Evolutionary conservation across 2,888 invertebrate species (phyloP).

Genomic region (Cyaniris semiargus): DNA sequence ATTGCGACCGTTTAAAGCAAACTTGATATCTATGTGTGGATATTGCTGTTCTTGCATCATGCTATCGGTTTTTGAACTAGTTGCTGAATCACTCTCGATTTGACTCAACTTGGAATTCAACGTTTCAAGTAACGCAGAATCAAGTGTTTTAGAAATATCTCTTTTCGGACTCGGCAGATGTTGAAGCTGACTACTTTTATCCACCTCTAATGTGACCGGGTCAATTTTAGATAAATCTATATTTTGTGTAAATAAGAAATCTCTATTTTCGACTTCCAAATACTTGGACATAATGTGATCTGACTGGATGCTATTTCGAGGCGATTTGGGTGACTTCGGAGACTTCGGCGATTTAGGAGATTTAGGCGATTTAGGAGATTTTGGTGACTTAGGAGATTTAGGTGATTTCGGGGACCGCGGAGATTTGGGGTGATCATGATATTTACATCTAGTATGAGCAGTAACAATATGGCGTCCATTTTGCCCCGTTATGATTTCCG

Average conservation of each 20-base stretch:
- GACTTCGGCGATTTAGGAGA: slow-evolving; percentile 78
- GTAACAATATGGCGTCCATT: slow-evolving; percentile 71
- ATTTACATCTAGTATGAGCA: slow-evolving; percentile 73
- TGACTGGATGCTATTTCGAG: slow-evolving; percentile 69
- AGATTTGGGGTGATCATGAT: slow-evolving; percentile 76
- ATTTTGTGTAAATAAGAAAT: slow-evolving; percentile 87
- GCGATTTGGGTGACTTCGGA: slow-evolving; percentile 77
- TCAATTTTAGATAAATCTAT: slow-evolving; percentile 87
- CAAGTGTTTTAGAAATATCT: slow-evolving; percentile 85
- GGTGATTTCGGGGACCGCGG: slow-evolving; percentile 81
- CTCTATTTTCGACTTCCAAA: slow-evolving; percentile 77
- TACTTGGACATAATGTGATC: slow-evolving; percentile 73
- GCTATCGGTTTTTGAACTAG: slow-evolving; percentile 87
- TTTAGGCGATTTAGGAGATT: slow-evolving; percentile 82
- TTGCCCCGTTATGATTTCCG: slow-evolving; percentile 74
- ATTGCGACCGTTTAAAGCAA: slow-evolving; percentile 72
- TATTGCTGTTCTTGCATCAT: slow-evolving; percentile 79
- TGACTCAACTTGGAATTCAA: slow-evolving; percentile 86
- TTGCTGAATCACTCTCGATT: slow-evolving; percentile 88
- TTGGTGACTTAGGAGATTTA: slow-evolving; percentile 83
- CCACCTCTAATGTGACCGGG: slow-evolving; percentile 85
- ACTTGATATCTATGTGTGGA: slow-evolving; percentile 75
- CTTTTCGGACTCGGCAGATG: slow-evolving; percentile 85
- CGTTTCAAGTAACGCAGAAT: slow-evolving; percentile 84
- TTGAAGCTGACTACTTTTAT: slow-evolving; percentile 82